Base-by-base conservation (phyloP, 2,113 vertebrate genomes). In the Paramisgurnus dabryanus region DNA sequence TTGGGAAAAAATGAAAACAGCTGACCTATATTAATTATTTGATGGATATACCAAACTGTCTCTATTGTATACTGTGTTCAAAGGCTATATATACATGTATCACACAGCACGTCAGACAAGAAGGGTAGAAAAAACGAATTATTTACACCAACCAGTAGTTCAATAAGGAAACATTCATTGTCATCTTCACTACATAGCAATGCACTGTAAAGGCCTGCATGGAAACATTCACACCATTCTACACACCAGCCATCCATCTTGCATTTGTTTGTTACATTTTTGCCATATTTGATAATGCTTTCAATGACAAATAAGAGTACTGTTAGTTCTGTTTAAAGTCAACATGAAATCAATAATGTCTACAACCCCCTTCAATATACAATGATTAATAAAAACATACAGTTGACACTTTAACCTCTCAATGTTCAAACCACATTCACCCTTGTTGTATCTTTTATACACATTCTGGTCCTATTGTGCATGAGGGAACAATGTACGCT, bases 111-210 rank as follows among this genome's bases (percentile, higher is more conserved):
- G 68, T 66, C 61, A 73, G 83, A 84, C 79, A 74, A 40, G 43
- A 76, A 66, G 15, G 45, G 11, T 13, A 74, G 50, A 53, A 75
- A 60, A 34, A 34, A 34, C 41, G 17, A 67, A 67, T 6, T 65
- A 79, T 84, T 43, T 79, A 84, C 83, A 82, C 55, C 76, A n/a
- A 57, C 45, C 83, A 79, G 80, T 79, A 78, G 80, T 70, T 63
- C 49, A 27, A 47, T 58, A 75, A 39, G 63, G 69, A 27, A 67
- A 79, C 83, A 82, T 82, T 82, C 80, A 76, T 75, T 43, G 81
- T 79, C 77, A 76, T 79, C 80, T 67, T 70, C 70, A 81, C 69
- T 79, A 75, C 70, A 41, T 47, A 27, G 78, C 34, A 34, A 64
- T 43, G 49, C 34, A 34, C 55, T 53, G 50, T 53, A 53, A n/a